Percentiles rank a stretch among this genome's conserved stretches.
Conservation (phyloP, 2,797 vertebrate genomes). For the Thunnus albacares region DNA sequence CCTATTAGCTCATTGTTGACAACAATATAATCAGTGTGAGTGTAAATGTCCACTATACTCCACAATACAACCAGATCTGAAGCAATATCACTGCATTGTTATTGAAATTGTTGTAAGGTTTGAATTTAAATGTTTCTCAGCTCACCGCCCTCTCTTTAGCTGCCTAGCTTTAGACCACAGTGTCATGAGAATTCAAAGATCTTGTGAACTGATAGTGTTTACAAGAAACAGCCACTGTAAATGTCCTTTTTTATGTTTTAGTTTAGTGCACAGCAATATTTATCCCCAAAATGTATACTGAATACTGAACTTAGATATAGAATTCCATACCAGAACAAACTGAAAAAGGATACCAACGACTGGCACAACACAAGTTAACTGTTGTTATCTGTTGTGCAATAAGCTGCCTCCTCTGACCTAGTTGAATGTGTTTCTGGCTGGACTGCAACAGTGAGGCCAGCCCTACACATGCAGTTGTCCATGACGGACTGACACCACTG, state of each 20-base stretch:
- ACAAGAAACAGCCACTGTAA: neutral
- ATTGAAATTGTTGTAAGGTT: neutral
- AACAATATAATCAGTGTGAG: slow-evolving; percentile 26
- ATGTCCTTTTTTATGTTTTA: neutral
- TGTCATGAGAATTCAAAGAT: neutral
- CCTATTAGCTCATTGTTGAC: slow-evolving; percentile 37
- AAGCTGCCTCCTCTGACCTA: neutral
- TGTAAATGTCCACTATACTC: neutral
- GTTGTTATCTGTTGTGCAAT: too few relatives aligned
- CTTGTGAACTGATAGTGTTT: neutral
- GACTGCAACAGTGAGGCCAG: too few relatives aligned
- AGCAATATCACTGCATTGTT: neutral
- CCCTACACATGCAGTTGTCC: too few relatives aligned
- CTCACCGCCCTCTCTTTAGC: neutral
- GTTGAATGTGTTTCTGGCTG: neutral
- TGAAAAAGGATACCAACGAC: too few relatives aligned
- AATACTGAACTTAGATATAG: slow-evolving; percentile 1
- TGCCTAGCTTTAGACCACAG: neutral
- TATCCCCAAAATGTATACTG: neutral
- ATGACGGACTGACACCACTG: too few relatives aligned
- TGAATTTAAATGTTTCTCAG: neutral
- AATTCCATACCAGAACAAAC: too few relatives aligned
- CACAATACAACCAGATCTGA: neutral
- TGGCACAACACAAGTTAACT: too few relatives aligned
- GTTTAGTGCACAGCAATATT: neutral